phyloP scores from a whole-genome alignment of 2,888 invertebrate genomes.

The Drosophila anceps region DNA sequence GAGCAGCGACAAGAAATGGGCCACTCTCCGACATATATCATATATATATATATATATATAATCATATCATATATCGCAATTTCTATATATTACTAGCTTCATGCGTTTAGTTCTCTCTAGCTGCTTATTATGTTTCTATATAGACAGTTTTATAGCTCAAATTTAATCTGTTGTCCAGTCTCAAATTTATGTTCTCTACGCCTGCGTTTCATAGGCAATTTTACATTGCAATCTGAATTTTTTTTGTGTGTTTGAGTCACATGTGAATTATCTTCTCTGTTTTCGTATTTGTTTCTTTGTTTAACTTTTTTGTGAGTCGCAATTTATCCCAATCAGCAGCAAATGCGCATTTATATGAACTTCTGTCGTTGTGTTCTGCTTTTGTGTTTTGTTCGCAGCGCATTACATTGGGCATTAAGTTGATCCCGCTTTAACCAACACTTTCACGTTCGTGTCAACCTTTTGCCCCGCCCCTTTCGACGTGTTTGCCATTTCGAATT shows the following conservation, averaged over 20 bases:
- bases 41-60: too few species aligned
- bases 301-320: constrained; percentile 7
- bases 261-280: constrained; percentile 10
- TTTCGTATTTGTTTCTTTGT: neutral
- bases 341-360: neutral
- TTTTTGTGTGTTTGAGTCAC: neutral
- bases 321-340: constrained; percentile 4
- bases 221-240: neutral
- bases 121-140: neutral
- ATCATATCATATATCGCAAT: too few species aligned
- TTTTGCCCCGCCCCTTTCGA: constrained; percentile 58
- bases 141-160: neutral
- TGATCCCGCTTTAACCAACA: constrained; percentile 41
- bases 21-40: too few species aligned
- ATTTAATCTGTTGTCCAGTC: too few species aligned
- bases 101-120: neutral
- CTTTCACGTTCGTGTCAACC: constrained; percentile 48
- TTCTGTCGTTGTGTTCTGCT: neutral
- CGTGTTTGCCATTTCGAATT: constrained; percentile 65
- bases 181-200: neutral
- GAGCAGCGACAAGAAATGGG: too few species aligned
- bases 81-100: neutral
- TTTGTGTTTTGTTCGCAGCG: constrained; percentile 32
- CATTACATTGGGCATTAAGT: constrained; percentile 48
- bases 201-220: constrained; percentile 5